A percentile compares a stretch with the other conserved stretches of the same genome.
Evolutionary conservation across 2,113 vertebrate genomes (phyloP).

Genomic region (Tyrannus savana): DNA sequence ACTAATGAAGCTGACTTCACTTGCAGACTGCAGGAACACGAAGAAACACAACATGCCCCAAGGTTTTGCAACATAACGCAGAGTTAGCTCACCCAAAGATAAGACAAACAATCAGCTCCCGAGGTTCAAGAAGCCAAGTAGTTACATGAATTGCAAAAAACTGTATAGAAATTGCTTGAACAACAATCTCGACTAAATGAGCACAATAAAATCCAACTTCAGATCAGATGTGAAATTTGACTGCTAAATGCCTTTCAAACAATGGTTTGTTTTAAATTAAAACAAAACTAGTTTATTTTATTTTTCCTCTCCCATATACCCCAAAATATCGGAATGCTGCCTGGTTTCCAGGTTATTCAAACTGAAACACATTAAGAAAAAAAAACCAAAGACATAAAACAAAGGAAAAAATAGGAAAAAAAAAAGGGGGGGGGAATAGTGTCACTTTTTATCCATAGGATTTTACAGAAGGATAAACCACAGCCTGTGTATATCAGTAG

Average conservation of each 20-base stretch:
- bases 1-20: conserved; percentile 85
- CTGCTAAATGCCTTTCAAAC: conserved; percentile 7
- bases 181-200: background rate
- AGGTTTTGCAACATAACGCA: conserved; percentile 67
- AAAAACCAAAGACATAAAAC: no score
- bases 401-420: no score
- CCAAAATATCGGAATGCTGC: background rate
- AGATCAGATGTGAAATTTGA: conserved; percentile 27
- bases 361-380: background rate
- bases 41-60: conserved; percentile 73
- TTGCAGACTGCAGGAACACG: conserved; percentile 73
- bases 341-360: background rate
- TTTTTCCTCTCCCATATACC: background rate
- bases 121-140: conserved; percentile 64
- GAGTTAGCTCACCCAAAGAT: conserved; percentile 68
- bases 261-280: background rate
- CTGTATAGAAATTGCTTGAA: background rate
- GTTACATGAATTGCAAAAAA: conserved; percentile 46
- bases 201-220: conserved; percentile 21
- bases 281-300: background rate
- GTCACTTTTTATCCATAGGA: background rate
- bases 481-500: background rate
- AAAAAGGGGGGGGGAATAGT: background rate
- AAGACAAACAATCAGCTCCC: conserved; percentile 69
- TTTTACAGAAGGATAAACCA: conserved; percentile 46